Evolutionary conservation across 2,888 invertebrate species (phyloP), one percentile per base, ranked within the genome.

Genomic region (Hydropsyche betteni): DNA sequence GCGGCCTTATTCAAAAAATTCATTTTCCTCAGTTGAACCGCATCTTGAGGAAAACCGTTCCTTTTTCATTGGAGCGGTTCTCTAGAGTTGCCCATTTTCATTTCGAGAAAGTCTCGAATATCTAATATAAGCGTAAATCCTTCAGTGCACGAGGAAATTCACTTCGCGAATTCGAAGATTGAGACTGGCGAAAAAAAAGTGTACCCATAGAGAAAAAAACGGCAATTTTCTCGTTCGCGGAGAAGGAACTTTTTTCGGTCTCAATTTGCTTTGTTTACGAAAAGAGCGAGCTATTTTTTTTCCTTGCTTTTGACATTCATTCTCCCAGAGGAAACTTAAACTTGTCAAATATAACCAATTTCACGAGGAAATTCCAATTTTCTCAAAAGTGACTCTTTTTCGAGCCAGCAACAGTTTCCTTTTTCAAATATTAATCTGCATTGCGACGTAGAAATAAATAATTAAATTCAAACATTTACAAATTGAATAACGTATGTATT

Each of bases 261-360:
- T 64, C 64, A 64, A 64, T 64, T 64, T 64, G 64, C 64, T 64
- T 64, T 64, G 64, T 64, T 64, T 64, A 64, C 34, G 36, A 64
- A 64, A 36, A 36, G 36, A 61, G 24, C 61, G 61, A 16, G 61
- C 36, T 7, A 0, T 16, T 16, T 58, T 58, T 58, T 58, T 24
- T 58, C 16, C 58, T 44, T 44, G 44, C 44, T 44, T 44, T 44
- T 44, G 24, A 58, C 58, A 58, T 64, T 64, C 64, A 64, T 34
- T 64, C 64, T 36, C 64, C 36, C 64, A 36, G 34, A 64, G 64
- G 64, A 64, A 64, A 64, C 58, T 58, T 58, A 58, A 58, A 58
- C 64, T 64, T 36, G 64, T 64, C 64, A 64, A 64, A 64, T 64
- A 64, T 64, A 64, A 14, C 14, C 58, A 64, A 64, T 64, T 36